Conservation (phyloP, 2,888 invertebrate genomes). For the Leptinotarsa juncta region DNA sequence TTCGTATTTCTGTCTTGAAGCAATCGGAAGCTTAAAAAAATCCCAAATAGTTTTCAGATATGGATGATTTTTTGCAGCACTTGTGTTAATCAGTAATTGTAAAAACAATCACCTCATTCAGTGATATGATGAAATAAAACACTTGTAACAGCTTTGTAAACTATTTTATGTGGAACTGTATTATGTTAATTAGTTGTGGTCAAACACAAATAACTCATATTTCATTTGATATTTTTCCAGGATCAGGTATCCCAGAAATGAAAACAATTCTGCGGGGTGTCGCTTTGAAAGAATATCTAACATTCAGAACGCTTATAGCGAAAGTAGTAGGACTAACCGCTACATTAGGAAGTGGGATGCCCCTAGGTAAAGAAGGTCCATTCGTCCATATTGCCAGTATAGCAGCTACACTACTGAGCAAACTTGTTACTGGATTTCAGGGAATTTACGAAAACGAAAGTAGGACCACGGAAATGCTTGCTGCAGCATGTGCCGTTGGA, state of each 20-base stretch:
- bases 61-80: no score
- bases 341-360: conserved; percentile 94
- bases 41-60: no score
- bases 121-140: neutral
- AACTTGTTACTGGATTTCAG: conserved; percentile 92
- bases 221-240: conserved; percentile 65
- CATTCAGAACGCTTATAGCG: conserved; percentile 92
- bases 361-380: conserved; percentile 96
- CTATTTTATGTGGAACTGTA: neutral
- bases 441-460: conserved; percentile 97
- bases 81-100: no score
- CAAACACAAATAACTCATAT: neutral
- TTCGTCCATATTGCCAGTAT: conserved; percentile 99
- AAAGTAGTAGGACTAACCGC: conserved; percentile 95
- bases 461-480: conserved; percentile 94
- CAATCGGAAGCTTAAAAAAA: no score
- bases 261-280: conserved; percentile 97
- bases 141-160: neutral
- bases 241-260: conserved; percentile 99
- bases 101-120: no score
- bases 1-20: no score
- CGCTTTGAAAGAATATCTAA: conserved; percentile 95
- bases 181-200: no score
- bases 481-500: conserved; percentile 97
- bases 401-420: conserved; percentile 91